Evolutionary conservation across 2,888 invertebrate genomes (phyloP), one percentile per base, ranked within the genome.

Genomic region (Agrochola circellaris): DNA sequence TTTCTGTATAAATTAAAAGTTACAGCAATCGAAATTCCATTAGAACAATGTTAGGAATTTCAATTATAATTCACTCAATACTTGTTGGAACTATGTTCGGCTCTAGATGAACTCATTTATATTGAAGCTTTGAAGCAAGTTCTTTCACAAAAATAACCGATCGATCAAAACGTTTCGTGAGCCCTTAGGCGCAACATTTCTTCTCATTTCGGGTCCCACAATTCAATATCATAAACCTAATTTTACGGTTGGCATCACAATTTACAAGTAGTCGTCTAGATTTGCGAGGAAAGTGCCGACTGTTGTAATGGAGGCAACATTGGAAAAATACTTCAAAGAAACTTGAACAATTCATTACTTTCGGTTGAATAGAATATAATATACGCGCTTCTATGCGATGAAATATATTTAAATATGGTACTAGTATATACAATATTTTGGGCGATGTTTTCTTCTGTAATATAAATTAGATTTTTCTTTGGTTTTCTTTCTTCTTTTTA

Each of bases 151-250:
- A 82, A 42, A 26, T 67, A 67, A 58, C 77, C 56, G 68, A 77
- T 83, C 78, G 73, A 82, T 81, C 67, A 73, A 38, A 68, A 60
- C 34, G 73, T 58, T 72, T 65, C 60, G 58, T 65, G 45, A 64
- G 73, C 81, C 79, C 73, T 75, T 42, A 45, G 70, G 62, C 84
- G 70, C 58, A 56, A 79, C 64, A 66, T 80, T 82, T 75, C 65
- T 62, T 34, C 70, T 76, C 66, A 76, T 76, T 69, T 72, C 45
- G 23, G 64, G 34, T 30, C 66, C 68, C 73, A 73, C 84, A 80
- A 82, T 84, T 80, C 84, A 83, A 84, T 83, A 83, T 66, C 72
- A 77, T 73, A 73, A 83, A 83, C 81, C 81, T 73, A 84, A 81
- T 84, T 84, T 83, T 77, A 70, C 77, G 73, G 67, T 58, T 81